Evolutionary conservation across 1,140 invertebrate genomes (phyloP).

Genomic region (Chrysomallon squamiferum): DNA sequence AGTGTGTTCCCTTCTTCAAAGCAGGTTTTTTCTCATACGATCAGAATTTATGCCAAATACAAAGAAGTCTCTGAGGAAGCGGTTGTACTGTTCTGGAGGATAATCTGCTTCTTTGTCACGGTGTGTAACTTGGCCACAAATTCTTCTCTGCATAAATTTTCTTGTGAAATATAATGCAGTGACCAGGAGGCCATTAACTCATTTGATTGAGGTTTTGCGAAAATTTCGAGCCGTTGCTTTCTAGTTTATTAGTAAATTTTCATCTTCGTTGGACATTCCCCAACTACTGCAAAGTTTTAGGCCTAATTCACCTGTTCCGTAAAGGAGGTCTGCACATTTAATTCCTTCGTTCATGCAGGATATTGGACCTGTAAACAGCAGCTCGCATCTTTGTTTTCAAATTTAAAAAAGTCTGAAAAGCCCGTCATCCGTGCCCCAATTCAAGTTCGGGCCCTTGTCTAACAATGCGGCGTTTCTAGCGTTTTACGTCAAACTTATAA

Average conservation of each 20-base stretch:
- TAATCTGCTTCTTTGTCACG: not conserved
- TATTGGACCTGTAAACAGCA: not conserved
- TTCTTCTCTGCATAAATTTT: not conserved
- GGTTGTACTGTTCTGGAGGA: not conserved
- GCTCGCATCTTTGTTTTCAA: not conserved
- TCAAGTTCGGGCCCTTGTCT: not conserved
- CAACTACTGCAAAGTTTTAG: slow-evolving; percentile 3
- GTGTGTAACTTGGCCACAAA: not conserved
- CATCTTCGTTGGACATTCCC: slow-evolving; percentile 2
- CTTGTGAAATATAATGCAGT: not conserved
- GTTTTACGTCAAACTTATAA: no score
- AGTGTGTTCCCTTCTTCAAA: slow-evolving; percentile 3
- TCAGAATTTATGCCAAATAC: slow-evolving; percentile 4
- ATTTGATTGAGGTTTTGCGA: slow-evolving; percentile 1
- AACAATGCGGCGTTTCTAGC: not conserved
- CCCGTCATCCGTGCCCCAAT: not conserved
- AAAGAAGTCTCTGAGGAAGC: not conserved
- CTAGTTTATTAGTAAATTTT: not conserved
- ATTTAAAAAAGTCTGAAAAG: not conserved
- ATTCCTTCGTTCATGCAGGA: not conserved
- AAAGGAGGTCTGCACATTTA: not conserved
- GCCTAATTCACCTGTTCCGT: not conserved
- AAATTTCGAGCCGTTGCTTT: not conserved
- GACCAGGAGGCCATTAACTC: not conserved
- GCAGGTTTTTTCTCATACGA: not conserved